Evolutionary conservation across 2,888 invertebrate genomes (phyloP).

Genomic region (Neelides folsomi): DNA sequence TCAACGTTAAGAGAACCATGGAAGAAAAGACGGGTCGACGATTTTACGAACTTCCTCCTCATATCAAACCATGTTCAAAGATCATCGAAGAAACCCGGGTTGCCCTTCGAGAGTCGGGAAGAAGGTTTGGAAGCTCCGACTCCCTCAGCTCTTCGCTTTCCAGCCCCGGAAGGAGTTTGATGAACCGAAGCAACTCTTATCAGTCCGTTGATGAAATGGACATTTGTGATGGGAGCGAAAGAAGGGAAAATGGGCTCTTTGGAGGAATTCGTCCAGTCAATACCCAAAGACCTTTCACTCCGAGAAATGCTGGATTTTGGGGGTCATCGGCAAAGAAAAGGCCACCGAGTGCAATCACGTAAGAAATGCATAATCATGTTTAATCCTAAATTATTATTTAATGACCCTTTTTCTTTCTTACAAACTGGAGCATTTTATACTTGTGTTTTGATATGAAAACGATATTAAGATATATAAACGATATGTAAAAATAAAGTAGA

Average conservation of each 20-base stretch:
- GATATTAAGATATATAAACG: too few species aligned
- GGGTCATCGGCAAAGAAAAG: slow-evolving; percentile 26
- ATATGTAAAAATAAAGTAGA: too few species aligned
- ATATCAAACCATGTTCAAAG: slow-evolving; percentile 26
- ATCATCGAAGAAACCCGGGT: slow-evolving; percentile 30
- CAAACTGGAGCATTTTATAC: too few species aligned
- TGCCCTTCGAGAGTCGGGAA: slow-evolving; percentile 16
- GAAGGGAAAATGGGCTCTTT: background rate
- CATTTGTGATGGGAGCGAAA: too few species aligned
- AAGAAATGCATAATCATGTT: too few species aligned
- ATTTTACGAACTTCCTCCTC: slow-evolving; percentile 28
- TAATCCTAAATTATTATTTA: too few species aligned
- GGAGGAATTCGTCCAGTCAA: slow-evolving; percentile 24
- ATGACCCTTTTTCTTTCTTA: too few species aligned
- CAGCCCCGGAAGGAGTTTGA: too few species aligned
- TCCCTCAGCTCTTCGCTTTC: background rate
- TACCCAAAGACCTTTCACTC: slow-evolving; percentile 31
- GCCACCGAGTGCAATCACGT: slow-evolving; percentile 31
- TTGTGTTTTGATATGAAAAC: too few species aligned
- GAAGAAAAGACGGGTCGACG: slow-evolving; percentile 14
- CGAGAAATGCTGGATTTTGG: slow-evolving; percentile 26
- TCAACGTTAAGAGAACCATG: too few species aligned
- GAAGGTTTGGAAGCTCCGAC: slow-evolving; percentile 6
- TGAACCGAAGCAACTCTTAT: too few species aligned
- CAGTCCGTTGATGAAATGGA: too few species aligned